Evolutionary conservation across 2,797 vertebrate species (phyloP).

Genomic region (Hirundo rustica): DNA sequence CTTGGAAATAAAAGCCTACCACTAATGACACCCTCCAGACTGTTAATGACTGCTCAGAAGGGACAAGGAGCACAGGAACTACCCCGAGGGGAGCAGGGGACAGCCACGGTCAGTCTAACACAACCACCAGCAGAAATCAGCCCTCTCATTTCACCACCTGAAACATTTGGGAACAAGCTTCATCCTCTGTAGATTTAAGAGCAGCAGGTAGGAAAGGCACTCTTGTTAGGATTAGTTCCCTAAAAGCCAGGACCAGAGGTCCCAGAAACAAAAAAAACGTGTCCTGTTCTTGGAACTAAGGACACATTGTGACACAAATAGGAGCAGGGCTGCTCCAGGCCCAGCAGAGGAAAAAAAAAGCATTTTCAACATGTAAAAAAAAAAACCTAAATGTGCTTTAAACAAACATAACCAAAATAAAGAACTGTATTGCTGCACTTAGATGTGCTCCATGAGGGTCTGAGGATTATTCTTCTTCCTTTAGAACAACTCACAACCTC

Average conservation of each 20-base stretch:
- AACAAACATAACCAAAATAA: not conserved
- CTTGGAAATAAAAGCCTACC: not conserved
- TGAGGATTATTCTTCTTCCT: not conserved
- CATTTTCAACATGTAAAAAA: not conserved
- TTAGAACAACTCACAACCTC: not conserved
- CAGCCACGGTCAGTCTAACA: not conserved
- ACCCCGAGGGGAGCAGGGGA: not conserved
- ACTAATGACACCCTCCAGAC: not conserved
- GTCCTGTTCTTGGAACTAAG: not conserved
- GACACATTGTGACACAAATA: not conserved
- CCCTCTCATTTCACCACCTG: not conserved
- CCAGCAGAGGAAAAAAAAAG: not conserved
- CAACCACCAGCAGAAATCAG: not conserved
- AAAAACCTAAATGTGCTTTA: not conserved
- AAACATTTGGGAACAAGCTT: not conserved
- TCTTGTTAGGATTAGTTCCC: rapidly evolving
- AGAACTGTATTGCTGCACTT: not conserved
- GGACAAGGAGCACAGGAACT: not conserved
- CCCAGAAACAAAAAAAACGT: not conserved
- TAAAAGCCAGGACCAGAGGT: not conserved
- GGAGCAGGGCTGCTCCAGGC: not conserved
- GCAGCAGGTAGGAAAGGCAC: not conserved
- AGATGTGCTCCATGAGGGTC: not conserved
- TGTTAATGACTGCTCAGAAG: not conserved
- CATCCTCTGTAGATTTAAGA: not conserved